Evolutionary conservation across 2,113 vertebrate genomes (phyloP), one percentile per base, ranked within the genome.

Genomic region (Xiphophorus couchianus): DNA sequence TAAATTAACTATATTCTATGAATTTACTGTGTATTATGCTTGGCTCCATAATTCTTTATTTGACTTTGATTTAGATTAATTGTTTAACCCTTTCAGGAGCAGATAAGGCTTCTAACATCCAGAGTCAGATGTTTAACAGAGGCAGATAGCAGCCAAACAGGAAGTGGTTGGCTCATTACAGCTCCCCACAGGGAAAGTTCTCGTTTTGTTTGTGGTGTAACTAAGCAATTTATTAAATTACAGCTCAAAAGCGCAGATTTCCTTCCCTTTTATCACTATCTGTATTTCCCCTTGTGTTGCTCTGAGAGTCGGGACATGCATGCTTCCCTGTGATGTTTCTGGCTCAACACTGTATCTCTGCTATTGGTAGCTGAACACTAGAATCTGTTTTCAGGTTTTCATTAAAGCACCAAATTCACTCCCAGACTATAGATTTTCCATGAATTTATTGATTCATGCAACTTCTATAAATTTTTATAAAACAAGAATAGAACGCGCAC

Each of bases 121-220:
- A 42, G 65, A 61, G 42, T 27, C 39, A 80, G 74, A 35, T 25
- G 66, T 74, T 66, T 30, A 39, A 31, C 63, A 62, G 58, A 64
- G 69, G 79, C 80, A 78, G 74, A 73, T 81, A 67, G 73, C 63
- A 37, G 68, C 44, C 83, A 81, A 74, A 71, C 68, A 82, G 66
- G 81, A 85, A 76, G 74, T 71, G 22, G 0, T 0, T 12, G 48
- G 71, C 71, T 89, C 75, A 67, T 84, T 72, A 80, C 9, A 54
- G 48, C 58, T 71, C 65, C 72, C 73, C 15, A 13, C 29, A 39
- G 81, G 80, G 74, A 63, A 74, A 14, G 0, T 73, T 71, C 51
- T 69, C 51, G 74, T 39, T 76, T 66, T 63, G 68, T 69, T 80
- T 79, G 66, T 74, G 71, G 44, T 48, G 63, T 28, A 73, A 78